These are phyloP conservation scores for Hiodon tergisus DNA, from an alignment of 2,113 vertebrate species.

Conservation along the genomic window DNA sequence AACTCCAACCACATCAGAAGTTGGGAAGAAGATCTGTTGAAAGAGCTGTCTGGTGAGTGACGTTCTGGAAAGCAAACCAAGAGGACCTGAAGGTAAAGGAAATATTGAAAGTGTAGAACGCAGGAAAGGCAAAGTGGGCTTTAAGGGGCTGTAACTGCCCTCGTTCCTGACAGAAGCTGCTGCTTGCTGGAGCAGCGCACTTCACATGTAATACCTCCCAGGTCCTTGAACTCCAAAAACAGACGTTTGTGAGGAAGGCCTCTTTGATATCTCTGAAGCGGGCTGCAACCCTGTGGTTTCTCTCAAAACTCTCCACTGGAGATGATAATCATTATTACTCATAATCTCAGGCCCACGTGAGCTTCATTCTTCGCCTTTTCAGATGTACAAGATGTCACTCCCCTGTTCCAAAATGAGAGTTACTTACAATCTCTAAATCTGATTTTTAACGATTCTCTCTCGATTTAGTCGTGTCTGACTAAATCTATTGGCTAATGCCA, in stretches of 20 bases:
- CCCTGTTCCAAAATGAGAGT: background rate
- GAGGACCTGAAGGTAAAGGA: background rate
- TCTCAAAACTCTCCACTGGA: conserved; percentile 31
- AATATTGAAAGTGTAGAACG: background rate
- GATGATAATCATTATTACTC: conserved; percentile 14
- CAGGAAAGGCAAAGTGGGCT: conserved; percentile 2
- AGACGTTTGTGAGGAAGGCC: conserved; percentile 36
- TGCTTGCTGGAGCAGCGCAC: conserved; percentile 47
- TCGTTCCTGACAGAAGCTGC: conserved; percentile 39
- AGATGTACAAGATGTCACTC: background rate
- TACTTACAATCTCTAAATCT: no score
- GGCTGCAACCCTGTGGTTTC: conserved; percentile 35
- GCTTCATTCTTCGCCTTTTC: background rate
- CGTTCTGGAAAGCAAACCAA: background rate
- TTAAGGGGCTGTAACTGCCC: conserved; percentile 13
- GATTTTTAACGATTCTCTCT: no score
- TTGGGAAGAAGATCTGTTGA: conserved; percentile 19
- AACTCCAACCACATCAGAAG: conserved; percentile 43
- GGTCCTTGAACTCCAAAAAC: conserved; percentile 57
- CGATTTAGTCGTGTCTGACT: background rate
- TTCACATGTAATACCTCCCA: conserved; percentile 42
- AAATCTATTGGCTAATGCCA: background rate
- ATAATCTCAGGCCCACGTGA: conserved; percentile 3
- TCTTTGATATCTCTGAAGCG: conserved; percentile 48
- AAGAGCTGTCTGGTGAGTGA: background rate